Conservation (phyloP, 2,797 vertebrate species). For the Sebastes oblongus region DNA sequence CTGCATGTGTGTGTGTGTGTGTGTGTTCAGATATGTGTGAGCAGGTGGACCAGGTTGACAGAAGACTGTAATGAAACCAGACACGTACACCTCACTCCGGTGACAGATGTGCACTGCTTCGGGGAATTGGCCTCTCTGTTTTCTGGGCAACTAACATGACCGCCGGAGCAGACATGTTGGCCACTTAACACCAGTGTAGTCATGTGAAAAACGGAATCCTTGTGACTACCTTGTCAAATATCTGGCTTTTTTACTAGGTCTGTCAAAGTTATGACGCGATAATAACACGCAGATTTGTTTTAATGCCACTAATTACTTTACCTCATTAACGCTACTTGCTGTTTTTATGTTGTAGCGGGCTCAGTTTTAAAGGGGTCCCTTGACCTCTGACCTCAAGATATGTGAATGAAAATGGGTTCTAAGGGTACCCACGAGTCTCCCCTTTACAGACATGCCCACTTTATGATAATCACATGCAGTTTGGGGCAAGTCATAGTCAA, state of each 20-base stretch:
- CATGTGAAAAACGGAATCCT: background rate
- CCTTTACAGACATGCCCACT: too few relatives aligned
- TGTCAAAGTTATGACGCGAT: too few relatives aligned
- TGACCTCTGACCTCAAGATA: too few relatives aligned
- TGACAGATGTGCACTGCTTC: conserved; percentile 22
- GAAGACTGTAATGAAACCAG: conserved; percentile 38
- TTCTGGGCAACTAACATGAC: background rate
- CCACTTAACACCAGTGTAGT: background rate
- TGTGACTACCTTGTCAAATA: background rate
- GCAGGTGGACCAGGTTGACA: conserved; percentile 37
- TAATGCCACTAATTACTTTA: too few relatives aligned
- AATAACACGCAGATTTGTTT: too few relatives aligned
- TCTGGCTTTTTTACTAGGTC: background rate
- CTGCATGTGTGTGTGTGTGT: background rate
- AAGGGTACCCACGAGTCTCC: too few relatives aligned
- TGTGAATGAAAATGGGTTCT: too few relatives aligned
- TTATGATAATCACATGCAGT: too few relatives aligned
- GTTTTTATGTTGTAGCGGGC: too few relatives aligned
- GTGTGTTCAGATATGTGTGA: background rate
- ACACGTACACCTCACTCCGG: conserved; percentile 10
- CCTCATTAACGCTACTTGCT: too few relatives aligned
- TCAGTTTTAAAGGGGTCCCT: too few relatives aligned
- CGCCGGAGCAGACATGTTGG: background rate
- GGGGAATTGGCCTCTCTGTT: conserved; percentile 1
- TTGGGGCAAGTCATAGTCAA: too few relatives aligned